phyloP scores from a whole-genome alignment of 2,113 vertebrate species.

The Diphyllodes magnificus region DNA sequence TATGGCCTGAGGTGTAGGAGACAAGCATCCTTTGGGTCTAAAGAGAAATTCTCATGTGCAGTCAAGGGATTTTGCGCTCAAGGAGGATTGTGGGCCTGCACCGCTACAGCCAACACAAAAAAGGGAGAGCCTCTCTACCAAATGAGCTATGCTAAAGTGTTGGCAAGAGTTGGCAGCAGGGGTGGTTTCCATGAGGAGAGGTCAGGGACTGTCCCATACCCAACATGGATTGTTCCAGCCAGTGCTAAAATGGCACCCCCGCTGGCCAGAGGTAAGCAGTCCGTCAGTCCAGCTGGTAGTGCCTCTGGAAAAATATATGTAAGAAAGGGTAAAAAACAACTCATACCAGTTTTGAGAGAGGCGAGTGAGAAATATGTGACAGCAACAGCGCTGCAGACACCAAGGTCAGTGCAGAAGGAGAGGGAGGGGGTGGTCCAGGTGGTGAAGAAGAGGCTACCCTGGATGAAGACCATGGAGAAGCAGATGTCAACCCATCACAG shows the following conservation, averaged over 20 bases:
- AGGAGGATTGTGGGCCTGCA: not conserved
- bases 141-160: not conserved
- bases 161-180: not conserved
- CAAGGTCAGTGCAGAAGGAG: not conserved
- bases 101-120: fast-evolving
- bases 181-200: not conserved
- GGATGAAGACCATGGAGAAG: not conserved
- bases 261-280: not conserved
- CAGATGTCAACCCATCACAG: not conserved
- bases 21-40: not conserved
- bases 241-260: fast-evolving
- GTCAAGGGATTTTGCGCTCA: not conserved
- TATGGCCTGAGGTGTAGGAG: not conserved
- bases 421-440: too few species aligned
- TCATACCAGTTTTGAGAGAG: not conserved
- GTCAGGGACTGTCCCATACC: not conserved
- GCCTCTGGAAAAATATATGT: not conserved
- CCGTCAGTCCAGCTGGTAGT: not conserved
- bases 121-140: not conserved
- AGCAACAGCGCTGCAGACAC: not conserved
- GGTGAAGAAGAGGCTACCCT: not conserved
- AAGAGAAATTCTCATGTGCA: not conserved
- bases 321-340: not conserved
- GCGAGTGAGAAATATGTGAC: not conserved
- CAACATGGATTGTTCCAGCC: not conserved